phyloP scores from a whole-genome alignment of 2,797 vertebrate genomes.

The Buphagus erythrorhynchus region DNA sequence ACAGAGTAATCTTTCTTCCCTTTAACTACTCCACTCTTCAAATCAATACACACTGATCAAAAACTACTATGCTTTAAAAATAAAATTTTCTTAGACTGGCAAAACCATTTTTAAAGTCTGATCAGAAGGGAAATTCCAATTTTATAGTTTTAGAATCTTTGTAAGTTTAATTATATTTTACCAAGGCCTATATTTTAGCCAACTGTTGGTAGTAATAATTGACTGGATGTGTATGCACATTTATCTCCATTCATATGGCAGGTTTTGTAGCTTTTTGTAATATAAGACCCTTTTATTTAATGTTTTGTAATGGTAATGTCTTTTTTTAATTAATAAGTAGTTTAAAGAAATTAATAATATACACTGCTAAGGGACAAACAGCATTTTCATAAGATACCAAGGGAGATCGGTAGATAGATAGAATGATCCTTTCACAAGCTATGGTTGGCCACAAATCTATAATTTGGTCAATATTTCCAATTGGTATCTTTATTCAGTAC shows the following conservation, averaged over 20 bases:
- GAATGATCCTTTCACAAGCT: not conserved
- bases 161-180: not conserved
- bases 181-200: not conserved
- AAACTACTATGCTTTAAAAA: not conserved
- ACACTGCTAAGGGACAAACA: not conserved
- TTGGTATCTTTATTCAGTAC: conserved; percentile 8
- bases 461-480: conserved; percentile 39
- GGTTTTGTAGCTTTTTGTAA: not conserved
- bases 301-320: not conserved
- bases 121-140: not conserved
- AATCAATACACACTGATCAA: not conserved
- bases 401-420: not conserved
- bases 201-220: not conserved
- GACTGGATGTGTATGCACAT: not conserved
- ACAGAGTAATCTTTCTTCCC: not conserved
- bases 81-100: not conserved
- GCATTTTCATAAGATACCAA: not conserved
- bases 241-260: not conserved
- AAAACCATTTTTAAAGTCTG: not conserved
- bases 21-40: not conserved
- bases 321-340: not conserved
- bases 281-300: not conserved
- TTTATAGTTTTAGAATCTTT: not conserved
- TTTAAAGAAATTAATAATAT: not conserved
- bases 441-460: not conserved